A percentile compares a stretch with the other conserved stretches of the same genome.
Evolutionary conservation across 2,888 invertebrate genomes (phyloP).

Genomic region (Lasioglossum lativentre): DNA sequence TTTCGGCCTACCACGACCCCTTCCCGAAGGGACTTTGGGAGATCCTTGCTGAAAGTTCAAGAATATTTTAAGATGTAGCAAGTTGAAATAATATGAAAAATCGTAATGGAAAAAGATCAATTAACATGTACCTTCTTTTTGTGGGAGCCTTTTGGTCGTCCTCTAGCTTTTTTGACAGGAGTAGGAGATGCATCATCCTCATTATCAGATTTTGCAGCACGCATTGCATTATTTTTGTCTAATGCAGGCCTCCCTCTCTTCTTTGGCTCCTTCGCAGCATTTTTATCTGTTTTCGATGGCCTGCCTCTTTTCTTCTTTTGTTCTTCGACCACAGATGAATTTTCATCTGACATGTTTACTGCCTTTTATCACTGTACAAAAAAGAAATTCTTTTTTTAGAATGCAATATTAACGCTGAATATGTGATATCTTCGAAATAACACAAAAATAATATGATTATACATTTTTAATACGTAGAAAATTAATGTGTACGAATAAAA

Average conservation of each 20-base stretch:
- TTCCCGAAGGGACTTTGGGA: slow-evolving; percentile 77
- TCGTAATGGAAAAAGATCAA: neutral
- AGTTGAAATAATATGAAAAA: neutral
- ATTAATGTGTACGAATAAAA: neutral
- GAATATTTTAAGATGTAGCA: neutral
- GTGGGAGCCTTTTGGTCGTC: slow-evolving; percentile 82
- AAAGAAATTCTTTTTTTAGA: neutral
- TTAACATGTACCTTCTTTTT: slow-evolving; percentile 80
- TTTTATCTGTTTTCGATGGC: slow-evolving; percentile 80
- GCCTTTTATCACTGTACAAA: slow-evolving; percentile 53
- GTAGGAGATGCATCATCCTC: slow-evolving; percentile 81
- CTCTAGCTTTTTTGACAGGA: slow-evolving; percentile 82
- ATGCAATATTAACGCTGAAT: neutral
- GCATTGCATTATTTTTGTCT: slow-evolving; percentile 80
- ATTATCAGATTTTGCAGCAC: slow-evolving; percentile 81
- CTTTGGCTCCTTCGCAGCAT: slow-evolving; percentile 81
- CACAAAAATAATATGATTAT: neutral
- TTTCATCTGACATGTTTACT: slow-evolving; percentile 83
- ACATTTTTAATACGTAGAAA: neutral
- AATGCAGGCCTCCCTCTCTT: slow-evolving; percentile 80
- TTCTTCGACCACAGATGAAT: slow-evolving; percentile 82
- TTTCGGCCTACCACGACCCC: slow-evolving; percentile 82
- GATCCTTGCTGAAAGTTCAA: slow-evolving; percentile 62
- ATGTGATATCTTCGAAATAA: neutral
- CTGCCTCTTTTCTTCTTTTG: slow-evolving; percentile 84